A percentile compares a stretch with the other conserved stretches of the same genome.
Conservation (phyloP, 1,140 invertebrate genomes). For the Drosophila ogumai region DNA sequence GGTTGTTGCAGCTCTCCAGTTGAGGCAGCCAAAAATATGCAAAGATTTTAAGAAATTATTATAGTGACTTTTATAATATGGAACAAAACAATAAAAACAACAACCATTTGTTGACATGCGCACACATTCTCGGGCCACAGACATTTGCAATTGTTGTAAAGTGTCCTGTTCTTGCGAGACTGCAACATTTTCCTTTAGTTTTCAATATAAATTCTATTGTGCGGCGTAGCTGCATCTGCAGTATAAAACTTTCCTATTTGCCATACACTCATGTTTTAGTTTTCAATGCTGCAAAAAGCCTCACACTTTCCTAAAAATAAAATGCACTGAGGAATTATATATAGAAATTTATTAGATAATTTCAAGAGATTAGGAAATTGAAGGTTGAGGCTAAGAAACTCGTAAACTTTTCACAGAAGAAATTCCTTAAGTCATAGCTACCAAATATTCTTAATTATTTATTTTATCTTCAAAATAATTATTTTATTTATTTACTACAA, state of each 20-base stretch:
- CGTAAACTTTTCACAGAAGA: too few relatives aligned
- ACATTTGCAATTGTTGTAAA: constrained; percentile 72
- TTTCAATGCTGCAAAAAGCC: constrained; percentile 31
- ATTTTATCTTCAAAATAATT: background rate
- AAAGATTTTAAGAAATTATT: constrained; percentile 78
- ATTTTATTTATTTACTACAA: too few relatives aligned
- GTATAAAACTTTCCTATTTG: constrained; percentile 52
- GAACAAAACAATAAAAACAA: constrained; percentile 7
- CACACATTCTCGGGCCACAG: constrained; percentile 62
- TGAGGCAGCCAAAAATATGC: constrained; percentile 64
- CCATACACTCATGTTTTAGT: constrained; percentile 38
- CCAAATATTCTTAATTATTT: background rate
- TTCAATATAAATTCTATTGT: constrained; percentile 66
- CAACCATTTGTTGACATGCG: constrained; percentile 75
- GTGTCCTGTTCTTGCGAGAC: constrained; percentile 58
- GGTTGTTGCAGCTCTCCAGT: constrained; percentile 5
- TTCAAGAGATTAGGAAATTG: background rate
- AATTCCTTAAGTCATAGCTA: background rate
- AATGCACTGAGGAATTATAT: constrained; percentile 2
- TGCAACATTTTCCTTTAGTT: constrained; percentile 55
- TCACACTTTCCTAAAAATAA: background rate
- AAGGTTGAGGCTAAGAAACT: background rate
- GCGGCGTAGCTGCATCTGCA: constrained; percentile 60
- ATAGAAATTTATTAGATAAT: background rate
- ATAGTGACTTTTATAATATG: constrained; percentile 80